These are phyloP conservation scores for Marcusenius ussheri DNA, from an alignment of 2,113 vertebrate genomes.

Conservation along the genomic window DNA sequence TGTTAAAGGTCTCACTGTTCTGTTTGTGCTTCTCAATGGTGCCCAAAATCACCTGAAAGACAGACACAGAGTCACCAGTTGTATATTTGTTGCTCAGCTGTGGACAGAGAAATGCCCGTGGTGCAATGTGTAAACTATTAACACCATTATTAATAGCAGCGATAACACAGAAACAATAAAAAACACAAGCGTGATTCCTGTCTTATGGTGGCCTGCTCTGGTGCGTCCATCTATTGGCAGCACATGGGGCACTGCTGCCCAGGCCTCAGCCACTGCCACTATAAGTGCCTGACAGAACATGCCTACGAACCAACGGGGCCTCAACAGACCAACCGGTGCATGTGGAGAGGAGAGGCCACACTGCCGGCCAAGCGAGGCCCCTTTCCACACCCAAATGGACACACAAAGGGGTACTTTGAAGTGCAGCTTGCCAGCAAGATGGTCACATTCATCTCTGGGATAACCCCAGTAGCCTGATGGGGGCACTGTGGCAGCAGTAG, in stretches of 20 bases:
- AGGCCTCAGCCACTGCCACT: background rate
- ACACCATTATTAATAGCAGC: background rate
- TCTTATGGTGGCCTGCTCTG: background rate
- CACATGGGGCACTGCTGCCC: background rate
- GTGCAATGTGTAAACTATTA: background rate
- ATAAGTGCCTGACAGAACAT: background rate
- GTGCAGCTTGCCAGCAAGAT: background rate
- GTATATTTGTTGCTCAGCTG: background rate
- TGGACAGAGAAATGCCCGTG: background rate
- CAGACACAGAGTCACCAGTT: background rate
- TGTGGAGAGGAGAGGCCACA: background rate
- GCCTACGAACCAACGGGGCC: background rate
- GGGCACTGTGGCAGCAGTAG: background rate
- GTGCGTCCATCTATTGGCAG: background rate
- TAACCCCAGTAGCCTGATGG: background rate
- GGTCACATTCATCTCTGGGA: background rate
- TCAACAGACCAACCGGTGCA: background rate
- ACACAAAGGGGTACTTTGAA: constrained; percentile 13
- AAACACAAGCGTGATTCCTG: background rate
- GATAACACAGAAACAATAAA: background rate
- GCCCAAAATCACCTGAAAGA: constrained; percentile 74
- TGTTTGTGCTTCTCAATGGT: constrained; percentile 91
- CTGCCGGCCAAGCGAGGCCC: background rate
- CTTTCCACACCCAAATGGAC: background rate
- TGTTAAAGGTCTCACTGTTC: constrained; percentile 89